A percentile compares a stretch with the other conserved stretches of the same genome.
phyloP scores from a whole-genome alignment of 2,113 vertebrate genomes.

The Tapirus terrestris region DNA sequence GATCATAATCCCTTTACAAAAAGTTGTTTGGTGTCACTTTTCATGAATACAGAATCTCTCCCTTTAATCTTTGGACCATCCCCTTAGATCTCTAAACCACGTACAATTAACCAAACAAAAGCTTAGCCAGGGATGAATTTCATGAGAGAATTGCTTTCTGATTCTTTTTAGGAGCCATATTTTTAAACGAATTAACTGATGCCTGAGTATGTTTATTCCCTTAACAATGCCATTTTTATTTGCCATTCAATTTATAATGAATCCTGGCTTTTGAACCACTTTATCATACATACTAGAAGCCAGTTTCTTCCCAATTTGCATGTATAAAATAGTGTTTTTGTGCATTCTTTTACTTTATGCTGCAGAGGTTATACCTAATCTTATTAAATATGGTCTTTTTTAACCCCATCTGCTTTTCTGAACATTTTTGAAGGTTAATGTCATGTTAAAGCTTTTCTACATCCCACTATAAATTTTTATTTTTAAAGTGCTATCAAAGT shows the following conservation, averaged over 20 bases:
- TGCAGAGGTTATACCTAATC: background rate
- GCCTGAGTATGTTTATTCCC: background rate
- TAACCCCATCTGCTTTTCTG: background rate
- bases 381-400: background rate
- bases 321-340: background rate
- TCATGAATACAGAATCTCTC: background rate
- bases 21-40: background rate
- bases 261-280: background rate
- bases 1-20: background rate
- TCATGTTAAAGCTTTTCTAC: background rate
- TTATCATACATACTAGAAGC: background rate
- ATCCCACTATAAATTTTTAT: background rate
- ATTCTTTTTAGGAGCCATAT: background rate
- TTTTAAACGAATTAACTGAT: background rate
- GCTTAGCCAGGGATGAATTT: background rate
- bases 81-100: background rate
- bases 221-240: background rate
- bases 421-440: background rate
- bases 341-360: background rate
- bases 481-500: background rate
- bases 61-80: background rate
- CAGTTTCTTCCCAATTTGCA: background rate
- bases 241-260: background rate
- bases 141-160: background rate
- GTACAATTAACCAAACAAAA: background rate